Percentiles rank a stretch among this genome's conserved stretches.
phyloP scores from a whole-genome alignment of 1,140 invertebrate species.

The Yoshiicerus persimilis region DNA sequence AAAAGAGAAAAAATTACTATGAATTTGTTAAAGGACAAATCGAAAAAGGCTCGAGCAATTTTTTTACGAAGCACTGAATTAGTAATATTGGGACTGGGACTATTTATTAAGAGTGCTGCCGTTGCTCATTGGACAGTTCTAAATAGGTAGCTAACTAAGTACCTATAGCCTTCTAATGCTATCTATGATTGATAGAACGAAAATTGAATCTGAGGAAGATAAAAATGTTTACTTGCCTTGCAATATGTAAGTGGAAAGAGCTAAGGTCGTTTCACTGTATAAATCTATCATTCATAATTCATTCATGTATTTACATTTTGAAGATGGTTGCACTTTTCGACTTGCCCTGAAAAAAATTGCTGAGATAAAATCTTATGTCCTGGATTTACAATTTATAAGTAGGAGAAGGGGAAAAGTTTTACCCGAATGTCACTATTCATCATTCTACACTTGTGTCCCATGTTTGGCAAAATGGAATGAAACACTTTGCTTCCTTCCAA shows the following conservation, averaged over 20 bases:
- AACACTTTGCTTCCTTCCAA: not conserved
- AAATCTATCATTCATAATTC: not conserved
- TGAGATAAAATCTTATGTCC: not conserved
- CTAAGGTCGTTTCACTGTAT: not conserved
- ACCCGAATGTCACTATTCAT: not conserved
- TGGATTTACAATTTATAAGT: not conserved
- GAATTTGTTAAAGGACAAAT: too few species aligned
- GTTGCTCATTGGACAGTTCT: too few species aligned
- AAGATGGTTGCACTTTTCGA: not conserved
- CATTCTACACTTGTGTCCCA: not conserved
- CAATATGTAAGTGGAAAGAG: not conserved
- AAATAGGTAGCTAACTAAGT: too few species aligned
- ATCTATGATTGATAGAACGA: not conserved
- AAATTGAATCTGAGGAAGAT: not conserved
- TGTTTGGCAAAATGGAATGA: not conserved
- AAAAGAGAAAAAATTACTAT: too few species aligned
- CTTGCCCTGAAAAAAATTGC: not conserved
- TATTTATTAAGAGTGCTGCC: too few species aligned
- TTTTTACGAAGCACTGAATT: too few species aligned
- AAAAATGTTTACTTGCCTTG: not conserved
- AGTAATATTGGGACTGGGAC: too few species aligned
- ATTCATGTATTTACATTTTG: not conserved
- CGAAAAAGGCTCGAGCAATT: too few species aligned
- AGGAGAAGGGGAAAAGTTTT: not conserved
- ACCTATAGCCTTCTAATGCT: not conserved